Base-by-base conservation (phyloP, 2,888 invertebrate genomes). In the Amiota communis region DNA sequence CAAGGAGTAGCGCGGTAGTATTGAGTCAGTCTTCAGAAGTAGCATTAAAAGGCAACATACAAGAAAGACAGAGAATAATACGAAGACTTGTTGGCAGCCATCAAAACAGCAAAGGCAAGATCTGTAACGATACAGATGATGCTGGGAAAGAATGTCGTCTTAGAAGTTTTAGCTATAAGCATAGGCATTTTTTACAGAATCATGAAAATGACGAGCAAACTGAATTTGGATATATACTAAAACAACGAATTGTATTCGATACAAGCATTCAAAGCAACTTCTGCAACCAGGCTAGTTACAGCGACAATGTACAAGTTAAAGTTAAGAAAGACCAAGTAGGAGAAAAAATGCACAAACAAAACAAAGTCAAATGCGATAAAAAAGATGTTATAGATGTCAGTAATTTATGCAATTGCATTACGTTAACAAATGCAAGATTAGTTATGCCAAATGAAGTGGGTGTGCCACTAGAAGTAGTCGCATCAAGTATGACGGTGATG, bases 381-480 rank as follows among this genome's bases (percentile, higher is more conserved):
- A 68, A 68, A 23, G 15, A n/a, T 13, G 67, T 23, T 68, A 36
- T 68, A 20, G 67, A 53, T 36, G 67, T 68, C 53, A 68, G 67
- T 17, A 51, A 53, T 68, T 68, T 65, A 65, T 75, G 75, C 78
- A 64, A 63, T 70, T 64, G 65, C 36, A 71, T 56, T 72, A 72
- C 56, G 48, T 72, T 72, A 72, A 65, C 65, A 13, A 65, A 70
- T 61, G 53, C 65, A 84, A 86, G 84, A 84, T 85, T 85, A 85
- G 85, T 85, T 85, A 82, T 82, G 84, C 85, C 85, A 82, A 84
- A 82, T 84, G 83, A 51, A 56, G 70, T 61, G 65, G 48, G 67
- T 23, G 53, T 80, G 76, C 82, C 77, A 77, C 78, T 17, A 20
- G 9, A 59, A 20, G 59, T 23, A 49, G 13, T 46, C 61, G n/a